Evolutionary conservation across 2,888 invertebrate genomes (phyloP), one percentile per base, ranked within the genome.

Genomic region (Hydropsyche betteni): DNA sequence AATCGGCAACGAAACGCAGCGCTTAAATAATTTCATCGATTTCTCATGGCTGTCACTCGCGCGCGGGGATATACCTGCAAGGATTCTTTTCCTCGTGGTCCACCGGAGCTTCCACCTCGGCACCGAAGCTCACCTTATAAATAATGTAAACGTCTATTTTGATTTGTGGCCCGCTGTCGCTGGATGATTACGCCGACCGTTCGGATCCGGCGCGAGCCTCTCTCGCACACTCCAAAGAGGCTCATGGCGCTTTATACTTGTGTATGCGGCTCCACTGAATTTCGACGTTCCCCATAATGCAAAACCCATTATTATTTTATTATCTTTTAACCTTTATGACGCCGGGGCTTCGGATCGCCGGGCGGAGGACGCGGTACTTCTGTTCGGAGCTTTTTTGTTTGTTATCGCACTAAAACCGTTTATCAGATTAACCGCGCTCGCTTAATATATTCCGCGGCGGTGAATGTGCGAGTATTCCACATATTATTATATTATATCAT

Each of bases 81-180:
- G 52, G 36, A 52, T 34, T 52, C 33, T n/a, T 64, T 36, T 68
- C 52, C 74, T 68, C 68, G 24, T 74, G 33, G 33, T 34, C 51
- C 44, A 1, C 50, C n/a, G 14, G 36, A 58, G 14, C 10, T n/a
- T 74, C 64, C 64, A 50, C 68, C 51, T 34, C 44, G 38, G 52
- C 24, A 74, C 36, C 51, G 72, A 8, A 53, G 24, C 36, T 16
- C 44, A 58, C 33, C 68, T 50, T 74, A 74, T 74, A 74, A 74
- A 74, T 74, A 74, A 69, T 74, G 74, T 69, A 69, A 14, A 68
- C 14, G 74, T 74, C 74, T 75, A 75, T 75, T 75, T 75, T 75
- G 75, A 75, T 75, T 75, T 75, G 75, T 75, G 75, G 61, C 51
- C 52, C 69, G 53, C 36, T 74, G 74, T 74, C 69, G 64, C 50